Percentiles rank a stretch among this genome's conserved stretches.
phyloP scores from a whole-genome alignment of 2,888 invertebrate species.

The Pollenia labialis region DNA sequence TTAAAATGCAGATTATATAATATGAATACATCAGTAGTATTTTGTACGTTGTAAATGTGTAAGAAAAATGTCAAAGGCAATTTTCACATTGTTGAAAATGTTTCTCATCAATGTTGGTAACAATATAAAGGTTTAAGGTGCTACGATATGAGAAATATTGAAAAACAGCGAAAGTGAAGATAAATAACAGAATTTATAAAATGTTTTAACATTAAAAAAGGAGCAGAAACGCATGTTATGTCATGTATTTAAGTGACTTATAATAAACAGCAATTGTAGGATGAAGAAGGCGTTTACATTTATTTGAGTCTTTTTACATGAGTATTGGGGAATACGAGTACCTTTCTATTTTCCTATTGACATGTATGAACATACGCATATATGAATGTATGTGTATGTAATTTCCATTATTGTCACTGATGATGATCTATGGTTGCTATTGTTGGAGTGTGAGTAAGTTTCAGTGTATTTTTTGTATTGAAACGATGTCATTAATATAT shows the following conservation, averaged over 20 bases:
- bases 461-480: slow-evolving; percentile 8
- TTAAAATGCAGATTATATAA: slow-evolving; percentile 34
- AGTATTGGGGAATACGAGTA: slow-evolving; percentile 12
- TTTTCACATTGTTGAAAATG: slow-evolving; percentile 52
- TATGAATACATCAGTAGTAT: slow-evolving; percentile 5
- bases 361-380: not conserved
- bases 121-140: slow-evolving; percentile 36
- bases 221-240: slow-evolving; percentile 22
- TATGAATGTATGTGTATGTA: not conserved
- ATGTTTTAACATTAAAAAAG: not conserved
- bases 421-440: slow-evolving; percentile 56
- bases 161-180: not conserved
- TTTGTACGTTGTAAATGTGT: slow-evolving; percentile 34
- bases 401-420: slow-evolving; percentile 51
- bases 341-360: not conserved
- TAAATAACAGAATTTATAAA: slow-evolving; percentile 23
- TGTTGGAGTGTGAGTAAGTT: slow-evolving; percentile 4
- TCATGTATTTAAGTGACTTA: slow-evolving; percentile 48
- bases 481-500: slow-evolving; percentile 62
- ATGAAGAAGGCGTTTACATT: slow-evolving; percentile 23
- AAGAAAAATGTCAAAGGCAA: slow-evolving; percentile 51
- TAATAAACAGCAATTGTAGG: slow-evolving; percentile 38
- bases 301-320: slow-evolving; percentile 13
- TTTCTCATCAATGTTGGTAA: slow-evolving; percentile 47
- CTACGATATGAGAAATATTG: slow-evolving; percentile 3